Conservation (phyloP, 92 coral and sea anemone genomes). For the Epizoanthus stellaris region DNA sequence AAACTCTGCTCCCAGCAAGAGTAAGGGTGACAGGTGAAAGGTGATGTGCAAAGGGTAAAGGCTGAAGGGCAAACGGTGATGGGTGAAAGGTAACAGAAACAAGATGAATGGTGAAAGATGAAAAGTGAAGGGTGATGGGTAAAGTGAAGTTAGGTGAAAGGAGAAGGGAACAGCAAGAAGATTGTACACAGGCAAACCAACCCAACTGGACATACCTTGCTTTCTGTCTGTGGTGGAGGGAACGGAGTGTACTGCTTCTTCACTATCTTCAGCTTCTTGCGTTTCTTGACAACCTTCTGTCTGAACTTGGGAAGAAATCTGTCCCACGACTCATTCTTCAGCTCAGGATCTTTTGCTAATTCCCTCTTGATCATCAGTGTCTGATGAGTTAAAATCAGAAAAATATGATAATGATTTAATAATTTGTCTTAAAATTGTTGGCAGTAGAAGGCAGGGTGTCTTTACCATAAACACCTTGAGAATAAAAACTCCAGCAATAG, state of each 20-base stretch:
- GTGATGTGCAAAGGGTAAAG: no score
- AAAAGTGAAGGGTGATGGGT: no score
- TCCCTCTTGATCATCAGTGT: slow-evolving; percentile 97
- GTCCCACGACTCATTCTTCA: slow-evolving; percentile 97
- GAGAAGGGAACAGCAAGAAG: neutral
- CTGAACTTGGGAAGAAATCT: slow-evolving; percentile 96
- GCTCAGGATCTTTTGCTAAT: slow-evolving; percentile 91
- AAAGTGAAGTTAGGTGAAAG: neutral
- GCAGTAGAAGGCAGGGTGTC: neutral
- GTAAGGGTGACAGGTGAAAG: no score
- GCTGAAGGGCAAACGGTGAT: no score
- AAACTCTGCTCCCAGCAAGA: no score
- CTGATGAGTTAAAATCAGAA: slow-evolving; percentile 42
- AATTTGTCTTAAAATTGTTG: neutral
- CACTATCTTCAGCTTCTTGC: slow-evolving; percentile 74
- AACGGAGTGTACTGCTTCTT: slow-evolving; percentile 95
- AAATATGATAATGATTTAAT: neutral
- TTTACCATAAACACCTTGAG: no score
- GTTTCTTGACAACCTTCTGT: slow-evolving; percentile 74
- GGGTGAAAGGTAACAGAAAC: no score
- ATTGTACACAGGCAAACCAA: neutral
- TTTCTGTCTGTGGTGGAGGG: slow-evolving; percentile 95
- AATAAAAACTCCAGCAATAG: no score
- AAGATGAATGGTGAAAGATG: no score
- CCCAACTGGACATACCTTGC: slow-evolving; percentile 76